These are phyloP conservation scores for Nomia melanderi DNA, from an alignment of 1,140 invertebrate species.

Conservation along the genomic window DNA sequence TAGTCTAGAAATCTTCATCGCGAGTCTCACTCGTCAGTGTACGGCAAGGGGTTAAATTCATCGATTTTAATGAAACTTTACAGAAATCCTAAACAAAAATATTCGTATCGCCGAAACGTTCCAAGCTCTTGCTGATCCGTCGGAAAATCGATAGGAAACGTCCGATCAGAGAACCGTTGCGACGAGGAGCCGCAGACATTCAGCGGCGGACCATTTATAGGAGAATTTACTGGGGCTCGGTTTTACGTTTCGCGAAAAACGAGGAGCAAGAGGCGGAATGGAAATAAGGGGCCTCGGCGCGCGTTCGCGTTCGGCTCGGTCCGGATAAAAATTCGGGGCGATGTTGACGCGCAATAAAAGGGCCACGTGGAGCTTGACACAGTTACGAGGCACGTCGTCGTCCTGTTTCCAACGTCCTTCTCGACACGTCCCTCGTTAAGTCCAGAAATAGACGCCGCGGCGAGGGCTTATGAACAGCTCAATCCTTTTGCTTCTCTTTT, in stretches of 20 bases:
- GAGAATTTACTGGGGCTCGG: no score
- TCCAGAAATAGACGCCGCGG: slow-evolving; percentile 34
- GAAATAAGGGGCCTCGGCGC: not conserved
- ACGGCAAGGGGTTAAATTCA: no score
- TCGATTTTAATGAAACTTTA: no score
- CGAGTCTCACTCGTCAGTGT: no score
- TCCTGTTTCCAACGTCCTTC: slow-evolving; percentile 31
- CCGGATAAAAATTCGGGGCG: slow-evolving; percentile 12
- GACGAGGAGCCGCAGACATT: no score
- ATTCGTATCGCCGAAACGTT: no score
- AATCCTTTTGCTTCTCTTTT: slow-evolving; percentile 25
- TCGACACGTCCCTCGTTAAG: slow-evolving; percentile 40
- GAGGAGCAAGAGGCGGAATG: not conserved
- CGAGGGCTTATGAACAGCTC: slow-evolving; percentile 37
- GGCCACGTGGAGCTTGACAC: slow-evolving; percentile 41
- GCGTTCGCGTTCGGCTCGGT: not conserved
- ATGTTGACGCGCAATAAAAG: slow-evolving; percentile 10
- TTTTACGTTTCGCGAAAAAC: not conserved
- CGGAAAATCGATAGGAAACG: no score
- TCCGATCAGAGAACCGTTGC: no score
- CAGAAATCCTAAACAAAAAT: no score
- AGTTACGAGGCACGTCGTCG: slow-evolving; percentile 38
- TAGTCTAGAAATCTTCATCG: no score
- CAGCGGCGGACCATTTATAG: no score
- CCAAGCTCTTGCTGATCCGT: no score